Evolutionary conservation across 2,113 vertebrate genomes (phyloP), one percentile per base, ranked within the genome.

Genomic region (Mirounga angustirostris): DNA sequence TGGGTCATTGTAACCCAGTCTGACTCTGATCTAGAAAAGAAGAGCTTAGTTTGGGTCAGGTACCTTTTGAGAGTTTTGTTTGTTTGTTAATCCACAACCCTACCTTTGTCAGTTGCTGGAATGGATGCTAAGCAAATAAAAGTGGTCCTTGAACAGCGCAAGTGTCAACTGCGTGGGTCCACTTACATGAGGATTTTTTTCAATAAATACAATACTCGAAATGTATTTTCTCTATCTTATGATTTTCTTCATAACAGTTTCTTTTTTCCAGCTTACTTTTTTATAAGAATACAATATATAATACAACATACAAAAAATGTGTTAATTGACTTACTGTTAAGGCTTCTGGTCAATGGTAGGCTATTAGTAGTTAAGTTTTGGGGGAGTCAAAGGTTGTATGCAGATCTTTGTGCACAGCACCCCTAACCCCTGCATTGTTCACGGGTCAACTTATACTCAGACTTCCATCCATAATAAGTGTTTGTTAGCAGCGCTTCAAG

Each of bases 31-130:
- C 46, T 83, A 83, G 59, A 78, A 76, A 88, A 52, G 50, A 73
- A 12, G 50, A 26, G 9, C 21, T 89, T 78, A 40, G 5, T 92
- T 96, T 61, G 15, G 1, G 28, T 82, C 26, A 76, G 21, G 21
- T 76, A 59, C 10, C 58, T 69, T 94, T 81, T 46, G 43, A 95
- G 89, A 87, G 50, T 82, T 96, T 91, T 50, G 14, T 80, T 80
- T 30, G 4, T 80, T 73, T 87, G n/a, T 87, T 88, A 67, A 76
- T 86, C 30, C 43, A 69, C 18, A 92, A 2, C 40, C 40, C 18
- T 73, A 26, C 54, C 46, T 84, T 97, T 93, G 79, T 67, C 36
- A 43, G 2, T 73, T 52, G 7, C 78, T 92, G 61, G 43, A 73
- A 30, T 56, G 78, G 50, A 33, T 63, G 59, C 56, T 91, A 78